A percentile compares a stretch with the other conserved stretches of the same genome.
Conservation (phyloP, 2,113 vertebrate species). For the Oenanthe melanoleuca region DNA sequence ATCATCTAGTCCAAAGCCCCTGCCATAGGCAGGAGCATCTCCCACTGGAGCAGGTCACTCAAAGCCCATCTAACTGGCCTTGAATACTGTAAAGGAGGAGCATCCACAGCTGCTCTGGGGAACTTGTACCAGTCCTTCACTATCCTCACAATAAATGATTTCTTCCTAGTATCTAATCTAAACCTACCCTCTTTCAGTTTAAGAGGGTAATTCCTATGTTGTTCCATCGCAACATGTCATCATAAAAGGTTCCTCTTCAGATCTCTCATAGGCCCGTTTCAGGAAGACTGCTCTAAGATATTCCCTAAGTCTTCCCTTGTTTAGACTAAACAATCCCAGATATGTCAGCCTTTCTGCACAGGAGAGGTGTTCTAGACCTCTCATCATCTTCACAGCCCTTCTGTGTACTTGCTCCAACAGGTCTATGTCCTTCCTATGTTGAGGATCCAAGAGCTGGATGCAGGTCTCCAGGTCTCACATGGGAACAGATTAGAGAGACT, state of each 20-base stretch:
- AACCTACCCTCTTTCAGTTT: background rate
- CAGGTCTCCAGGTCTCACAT: background rate
- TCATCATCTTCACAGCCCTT: background rate
- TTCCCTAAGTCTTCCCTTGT: background rate
- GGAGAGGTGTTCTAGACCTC: background rate
- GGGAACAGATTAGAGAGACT: background rate
- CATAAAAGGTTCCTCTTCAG: background rate
- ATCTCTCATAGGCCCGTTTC: background rate
- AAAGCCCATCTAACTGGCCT: background rate
- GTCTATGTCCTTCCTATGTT: background rate
- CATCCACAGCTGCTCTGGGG: background rate
- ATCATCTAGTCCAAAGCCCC: accelerated
- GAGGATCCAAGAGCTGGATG: background rate
- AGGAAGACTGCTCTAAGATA: background rate
- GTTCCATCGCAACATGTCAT: background rate
- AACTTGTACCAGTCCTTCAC: background rate
- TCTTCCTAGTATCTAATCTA: background rate
- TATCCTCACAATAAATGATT: background rate
- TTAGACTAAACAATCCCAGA: background rate
- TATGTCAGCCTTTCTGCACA: background rate
- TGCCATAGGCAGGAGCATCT: background rate
- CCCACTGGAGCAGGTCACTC: background rate
- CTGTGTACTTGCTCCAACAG: background rate
- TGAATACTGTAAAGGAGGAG: background rate
- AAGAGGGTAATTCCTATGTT: background rate